Percentiles rank a stretch among this genome's conserved stretches.
Conservation (phyloP, 2,797 vertebrate genomes). For the Brachyrhaphis roseni region DNA sequence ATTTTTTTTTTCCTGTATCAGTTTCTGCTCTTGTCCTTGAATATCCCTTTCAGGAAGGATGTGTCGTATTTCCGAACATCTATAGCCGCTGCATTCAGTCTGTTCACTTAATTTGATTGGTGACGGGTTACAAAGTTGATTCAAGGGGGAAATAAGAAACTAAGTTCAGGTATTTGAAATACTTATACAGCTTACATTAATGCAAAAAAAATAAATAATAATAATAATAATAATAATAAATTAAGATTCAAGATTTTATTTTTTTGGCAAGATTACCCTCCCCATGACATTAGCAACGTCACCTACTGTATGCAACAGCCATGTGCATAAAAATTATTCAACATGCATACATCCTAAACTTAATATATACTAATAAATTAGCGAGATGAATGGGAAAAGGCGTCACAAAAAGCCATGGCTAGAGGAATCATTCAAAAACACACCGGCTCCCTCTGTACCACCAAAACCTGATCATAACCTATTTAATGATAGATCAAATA, state of each 20-base stretch:
- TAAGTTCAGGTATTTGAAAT: not conserved
- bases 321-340: not conserved
- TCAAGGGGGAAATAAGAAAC: not conserved
- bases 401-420: not conserved
- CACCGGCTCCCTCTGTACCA: not conserved
- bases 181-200: not conserved
- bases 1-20: constrained; percentile 36
- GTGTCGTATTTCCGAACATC: constrained; percentile 13
- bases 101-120: not conserved
- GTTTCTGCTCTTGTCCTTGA: constrained; percentile 45
- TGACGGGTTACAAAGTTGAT: not conserved
- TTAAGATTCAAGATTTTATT: not conserved
- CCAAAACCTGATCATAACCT: not conserved
- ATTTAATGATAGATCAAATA: too few species aligned
- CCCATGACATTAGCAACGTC: not conserved
- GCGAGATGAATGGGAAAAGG: not conserved
- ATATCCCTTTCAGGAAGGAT: constrained; percentile 37
- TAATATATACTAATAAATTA: not conserved
- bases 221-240: not conserved
- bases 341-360: not conserved
- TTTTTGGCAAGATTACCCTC: not conserved
- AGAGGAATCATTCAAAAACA: not conserved
- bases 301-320: not conserved
- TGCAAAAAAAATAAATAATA: too few species aligned
- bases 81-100: too few species aligned